phyloP scores from a whole-genome alignment of 2,888 invertebrate species.

The Fragum sueziense region DNA sequence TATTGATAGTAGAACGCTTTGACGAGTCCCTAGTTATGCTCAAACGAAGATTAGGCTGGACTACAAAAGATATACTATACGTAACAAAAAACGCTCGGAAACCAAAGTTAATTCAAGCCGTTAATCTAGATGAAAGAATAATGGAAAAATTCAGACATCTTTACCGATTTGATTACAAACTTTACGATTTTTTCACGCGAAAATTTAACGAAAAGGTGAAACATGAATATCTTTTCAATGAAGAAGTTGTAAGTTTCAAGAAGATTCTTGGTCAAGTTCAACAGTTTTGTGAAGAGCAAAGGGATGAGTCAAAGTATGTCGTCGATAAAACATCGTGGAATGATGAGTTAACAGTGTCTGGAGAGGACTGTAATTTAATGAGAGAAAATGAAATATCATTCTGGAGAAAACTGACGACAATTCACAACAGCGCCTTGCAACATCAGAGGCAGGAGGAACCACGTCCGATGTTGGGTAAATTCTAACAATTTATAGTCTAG shows the following conservation, averaged over 20 bases:
- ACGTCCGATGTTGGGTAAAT: too few relatives aligned
- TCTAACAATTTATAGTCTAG: too few relatives aligned
- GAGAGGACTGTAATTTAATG: neutral
- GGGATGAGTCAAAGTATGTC: neutral
- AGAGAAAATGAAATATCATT: neutral
- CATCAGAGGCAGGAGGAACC: too few relatives aligned
- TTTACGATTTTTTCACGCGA: neutral
- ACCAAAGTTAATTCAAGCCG: neutral
- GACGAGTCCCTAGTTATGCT: constrained; percentile 1
- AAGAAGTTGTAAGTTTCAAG: neutral
- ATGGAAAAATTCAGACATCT: neutral
- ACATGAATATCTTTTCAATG: neutral
- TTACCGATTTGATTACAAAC: neutral
- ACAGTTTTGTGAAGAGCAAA: neutral
- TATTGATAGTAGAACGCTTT: neutral
- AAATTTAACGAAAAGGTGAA: neutral
- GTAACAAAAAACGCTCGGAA: neutral
- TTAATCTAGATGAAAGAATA: neutral
- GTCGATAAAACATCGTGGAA: neutral
- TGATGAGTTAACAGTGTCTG: neutral
- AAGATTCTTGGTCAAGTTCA: neutral
- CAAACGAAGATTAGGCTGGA: neutral
- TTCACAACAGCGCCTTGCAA: too few relatives aligned
- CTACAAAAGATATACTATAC: neutral
- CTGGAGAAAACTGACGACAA: too few relatives aligned